Evolutionary conservation across 2,888 invertebrate genomes (phyloP), one percentile per base, ranked within the genome.

Genomic region (Tachina lurida): DNA sequence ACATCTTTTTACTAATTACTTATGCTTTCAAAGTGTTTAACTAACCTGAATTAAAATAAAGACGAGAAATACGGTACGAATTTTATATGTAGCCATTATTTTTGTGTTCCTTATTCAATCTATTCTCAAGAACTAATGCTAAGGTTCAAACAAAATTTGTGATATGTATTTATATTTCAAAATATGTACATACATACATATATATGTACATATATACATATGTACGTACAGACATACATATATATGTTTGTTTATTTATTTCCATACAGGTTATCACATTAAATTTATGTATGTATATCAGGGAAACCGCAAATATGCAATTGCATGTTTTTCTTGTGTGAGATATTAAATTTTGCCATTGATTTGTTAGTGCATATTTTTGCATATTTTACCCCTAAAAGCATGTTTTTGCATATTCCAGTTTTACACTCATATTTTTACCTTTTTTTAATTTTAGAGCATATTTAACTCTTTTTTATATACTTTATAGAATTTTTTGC

Each of bases 231-330:
- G 1, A 22, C 10, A 17, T 2, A n/a, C n/a, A 2, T 31, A 31
- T 19, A 22, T 4, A 12, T 56, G 31, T 31, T 58, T 58, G 19
- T 22, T 15, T 58, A 31, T 31, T 31, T 9, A 62, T 62, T 43
- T 62, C 10, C 9, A 43, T 17, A 43, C 12, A 39, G 68, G 54
- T 70, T 70, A 70, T 70, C 68, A 67, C 31, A 31, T 52, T 67
- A 43, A 31, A 31, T 31, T 7, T 31, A 31, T 7, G 7, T 31
- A 31, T 31, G 31, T 17, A 31, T 31, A 31, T 31, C 31, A 31
- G 52, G 52, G 8, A 52, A 54, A 31, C 31, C 31, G 31, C 31
- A 31, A 31, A 31, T 31, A 31, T 31, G 31, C 31, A 31, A 2
- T 31, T 31, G 31, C 31, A 31, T 31, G 31, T 31, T 31, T 31